Evolutionary conservation across 2,888 invertebrate genomes (phyloP).

Genomic region (Apamea anceps): DNA sequence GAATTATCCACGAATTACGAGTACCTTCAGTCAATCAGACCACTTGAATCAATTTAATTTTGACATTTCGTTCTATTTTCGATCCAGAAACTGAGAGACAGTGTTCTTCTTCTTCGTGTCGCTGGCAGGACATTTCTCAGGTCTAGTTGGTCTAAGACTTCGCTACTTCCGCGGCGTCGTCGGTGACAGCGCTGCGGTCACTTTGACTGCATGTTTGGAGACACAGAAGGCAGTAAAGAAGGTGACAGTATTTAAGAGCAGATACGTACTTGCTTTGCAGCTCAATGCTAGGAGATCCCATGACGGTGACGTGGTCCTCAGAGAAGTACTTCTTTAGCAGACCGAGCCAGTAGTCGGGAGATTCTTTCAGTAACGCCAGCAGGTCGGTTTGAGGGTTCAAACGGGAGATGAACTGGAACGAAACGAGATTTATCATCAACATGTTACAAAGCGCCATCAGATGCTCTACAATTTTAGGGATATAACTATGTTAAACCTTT

Average conservation of each 20-base stretch:
- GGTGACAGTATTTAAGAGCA: not conserved
- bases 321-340: slow-evolving; percentile 93
- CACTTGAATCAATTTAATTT: not conserved
- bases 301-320: slow-evolving; percentile 91
- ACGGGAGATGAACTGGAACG: slow-evolving; percentile 91
- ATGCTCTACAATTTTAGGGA: too few relatives aligned
- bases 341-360: slow-evolving; percentile 92
- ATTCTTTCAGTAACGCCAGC: slow-evolving; percentile 91
- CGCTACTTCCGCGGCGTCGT: not conserved
- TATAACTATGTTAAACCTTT: not conserved
- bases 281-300: slow-evolving; percentile 90
- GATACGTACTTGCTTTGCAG: slow-evolving; percentile 80
- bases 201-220: not conserved
- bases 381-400: slow-evolving; percentile 92
- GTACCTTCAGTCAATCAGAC: too few relatives aligned
- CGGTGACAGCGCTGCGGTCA: not conserved
- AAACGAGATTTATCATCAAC: slow-evolving; percentile 14
- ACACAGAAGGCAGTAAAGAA: not conserved
- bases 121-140: not conserved
- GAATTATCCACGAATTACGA: too few relatives aligned
- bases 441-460: not conserved
- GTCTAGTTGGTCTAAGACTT: not conserved
- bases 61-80: not conserved
- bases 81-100: not conserved
- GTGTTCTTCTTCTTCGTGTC: not conserved